Base-by-base conservation (phyloP, 2,797 vertebrate species). In the Chaenodraco wilsoni region DNA sequence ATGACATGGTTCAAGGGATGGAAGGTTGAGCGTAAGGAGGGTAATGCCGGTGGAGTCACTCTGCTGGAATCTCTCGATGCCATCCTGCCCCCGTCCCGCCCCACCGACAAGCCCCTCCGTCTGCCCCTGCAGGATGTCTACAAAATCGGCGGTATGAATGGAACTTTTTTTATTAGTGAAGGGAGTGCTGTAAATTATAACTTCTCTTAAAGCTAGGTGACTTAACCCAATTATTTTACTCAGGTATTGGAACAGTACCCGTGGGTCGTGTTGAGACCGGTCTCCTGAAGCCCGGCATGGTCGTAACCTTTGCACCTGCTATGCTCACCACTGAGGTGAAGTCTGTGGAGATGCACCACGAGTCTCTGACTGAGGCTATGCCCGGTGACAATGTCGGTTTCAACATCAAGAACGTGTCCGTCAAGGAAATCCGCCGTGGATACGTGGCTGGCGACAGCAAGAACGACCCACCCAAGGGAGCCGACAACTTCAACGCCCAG, bases 1-100 rank as follows among this genome's bases (percentile, higher is more conserved):
- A 98, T 99, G 97, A 58, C 81, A 23, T 98, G 97, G 97, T 98
- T 97, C 90, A 99, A 98, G 86, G 96, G 97, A 5, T 99, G 97
- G 97, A 97, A 96, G 84, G 93, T 99, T 27, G 96, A 95, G 78
- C 94, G 97, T 0, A 99, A 98, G 77, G 97, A 98, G 0, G 96
- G 96, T 6, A 96, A 91, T 58, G 95, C 92, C 41, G 95, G 85
- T 0, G 98, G 98, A 17, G 95, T 93, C 58, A 98, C 97, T 0
- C 94, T 99, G 51, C 93, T 99, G 65, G 98, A 98, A 72, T 97
- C 96, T 75, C 85, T 99, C 87, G 98, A 99, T 67, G 95, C 96
- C 58, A 99, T 99, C 86, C 89, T 96, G 82, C 96, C 97, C 11
- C 97, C 98, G 2, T 87, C 92, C 81, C 96, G 97, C 33, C 98